Evolutionary conservation across 2,888 invertebrate genomes (phyloP), one percentile per base, ranked within the genome.

Genomic region (Metalampra italica): DNA sequence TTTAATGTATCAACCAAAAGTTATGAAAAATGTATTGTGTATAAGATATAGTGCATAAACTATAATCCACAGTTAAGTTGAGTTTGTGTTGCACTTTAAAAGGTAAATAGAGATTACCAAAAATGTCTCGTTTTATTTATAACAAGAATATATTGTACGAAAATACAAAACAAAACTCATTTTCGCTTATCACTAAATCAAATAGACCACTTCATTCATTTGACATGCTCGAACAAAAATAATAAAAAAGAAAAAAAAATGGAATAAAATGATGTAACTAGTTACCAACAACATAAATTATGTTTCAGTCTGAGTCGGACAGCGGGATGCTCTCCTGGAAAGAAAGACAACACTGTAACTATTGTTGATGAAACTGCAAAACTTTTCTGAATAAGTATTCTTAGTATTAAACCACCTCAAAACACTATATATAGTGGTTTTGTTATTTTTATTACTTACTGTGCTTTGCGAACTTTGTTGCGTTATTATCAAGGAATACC

Each of bases 251-350:
- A 61, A 57, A 49, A 51, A 59, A 53, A 58, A 52, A 59, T 52
- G 52, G 52, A 43, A 47, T 45, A 50, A 47, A 52, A 45, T 45
- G 46, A 37, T 52, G 45, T 14, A 39, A 4, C 14, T 14, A 15
- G 5, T 14, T 29, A 30, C 8, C 30, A 30, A 8, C 8, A 30
- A 8, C 5, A 30, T 30, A 34, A 8, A 34, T 9, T 36, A 37
- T 37, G 22, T 38, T 55, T 77, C 56, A 84, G 43, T 85, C 82
- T 0, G 83, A 79, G 60, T 84, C 83, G 0, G 86, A 82, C 15
- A 85, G 60, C 15, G 72, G 73, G 57, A 79, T 84, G 53, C 74
- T 74, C 54, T 82, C 81, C 87, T 87, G 80, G 54, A 81, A 80
- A 39, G 52, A 51, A 57, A 14, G n/a, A n/a, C n/a, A n/a, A n/a